Conservation (phyloP, 2,888 invertebrate genomes). For the Thecophora atra region DNA sequence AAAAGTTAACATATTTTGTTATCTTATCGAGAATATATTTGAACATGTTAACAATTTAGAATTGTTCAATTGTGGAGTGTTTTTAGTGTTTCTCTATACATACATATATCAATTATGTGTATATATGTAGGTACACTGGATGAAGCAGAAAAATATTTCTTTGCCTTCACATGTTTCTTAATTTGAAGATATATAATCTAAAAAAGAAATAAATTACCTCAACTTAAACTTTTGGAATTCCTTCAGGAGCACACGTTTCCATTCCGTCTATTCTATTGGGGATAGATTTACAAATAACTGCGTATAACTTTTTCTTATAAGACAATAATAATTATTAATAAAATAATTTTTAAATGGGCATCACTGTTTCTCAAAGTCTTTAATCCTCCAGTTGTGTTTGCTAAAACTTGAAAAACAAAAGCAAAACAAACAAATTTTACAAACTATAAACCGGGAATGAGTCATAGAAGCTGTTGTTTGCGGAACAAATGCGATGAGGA, state of each 20-base stretch:
- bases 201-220: too few species aligned
- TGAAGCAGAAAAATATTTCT: not conserved
- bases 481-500: not conserved
- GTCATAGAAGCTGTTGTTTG: not conserved
- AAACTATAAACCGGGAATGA: not conserved
- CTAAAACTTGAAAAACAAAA: too few species aligned
- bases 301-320: too few species aligned
- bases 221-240: too few species aligned
- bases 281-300: too few species aligned
- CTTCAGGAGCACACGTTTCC: too few species aligned
- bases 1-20: not conserved
- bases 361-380: too few species aligned
- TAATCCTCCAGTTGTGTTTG: too few species aligned
- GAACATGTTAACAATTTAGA: slow-evolving; percentile 30
- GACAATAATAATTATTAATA: too few species aligned
- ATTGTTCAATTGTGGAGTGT: not conserved
- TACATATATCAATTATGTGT: not conserved
- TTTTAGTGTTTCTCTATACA: not conserved
- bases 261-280: too few species aligned
- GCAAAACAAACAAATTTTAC: not conserved
- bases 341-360: too few species aligned
- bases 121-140: not conserved
- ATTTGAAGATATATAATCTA: not conserved
- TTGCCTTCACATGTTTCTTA: too few species aligned
- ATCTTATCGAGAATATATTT: slow-evolving; percentile 35